These are phyloP conservation scores for Trilocha varians DNA, from an alignment of 2,888 invertebrate species.

Conservation along the genomic window DNA sequence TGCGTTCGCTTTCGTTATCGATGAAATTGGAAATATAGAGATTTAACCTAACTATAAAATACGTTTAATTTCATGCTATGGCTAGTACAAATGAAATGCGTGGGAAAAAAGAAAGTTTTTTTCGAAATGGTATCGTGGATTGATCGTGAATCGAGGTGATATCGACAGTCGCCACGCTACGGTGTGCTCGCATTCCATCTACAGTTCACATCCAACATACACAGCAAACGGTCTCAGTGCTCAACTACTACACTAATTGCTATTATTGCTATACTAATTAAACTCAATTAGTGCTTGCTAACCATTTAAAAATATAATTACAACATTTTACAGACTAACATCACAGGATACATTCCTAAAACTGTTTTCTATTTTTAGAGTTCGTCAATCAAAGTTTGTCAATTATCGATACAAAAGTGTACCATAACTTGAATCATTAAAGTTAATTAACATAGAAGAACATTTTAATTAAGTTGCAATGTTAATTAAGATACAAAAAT, in stretches of 20 bases:
- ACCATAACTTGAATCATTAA: no score
- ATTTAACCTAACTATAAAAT: no score
- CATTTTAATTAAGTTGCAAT: not conserved
- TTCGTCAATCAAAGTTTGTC: no score
- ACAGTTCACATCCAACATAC: constrained; percentile 66
- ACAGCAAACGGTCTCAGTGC: constrained; percentile 9
- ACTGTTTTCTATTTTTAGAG: no score
- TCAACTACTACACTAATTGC: no score
- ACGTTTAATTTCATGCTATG: not conserved
- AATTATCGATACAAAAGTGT: no score
- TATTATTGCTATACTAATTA: no score
- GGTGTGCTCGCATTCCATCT: constrained; percentile 48
- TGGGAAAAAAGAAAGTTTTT: not conserved
- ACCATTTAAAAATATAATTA: constrained; percentile 32
- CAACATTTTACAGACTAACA: no score
- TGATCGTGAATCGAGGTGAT: not conserved
- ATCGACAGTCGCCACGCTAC: constrained; percentile 25
- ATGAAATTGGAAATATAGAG: no score
- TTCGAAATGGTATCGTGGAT: not conserved
- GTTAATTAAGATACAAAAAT: not conserved
- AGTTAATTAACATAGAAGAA: not conserved
- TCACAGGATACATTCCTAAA: no score
- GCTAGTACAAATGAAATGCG: not conserved
- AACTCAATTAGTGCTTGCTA: constrained; percentile 36
- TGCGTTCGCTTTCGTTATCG: no score